Percentiles rank a stretch among this genome's conserved stretches.
Evolutionary conservation across 2,888 invertebrate species (phyloP).

Genomic region (Ormia ochracea): DNA sequence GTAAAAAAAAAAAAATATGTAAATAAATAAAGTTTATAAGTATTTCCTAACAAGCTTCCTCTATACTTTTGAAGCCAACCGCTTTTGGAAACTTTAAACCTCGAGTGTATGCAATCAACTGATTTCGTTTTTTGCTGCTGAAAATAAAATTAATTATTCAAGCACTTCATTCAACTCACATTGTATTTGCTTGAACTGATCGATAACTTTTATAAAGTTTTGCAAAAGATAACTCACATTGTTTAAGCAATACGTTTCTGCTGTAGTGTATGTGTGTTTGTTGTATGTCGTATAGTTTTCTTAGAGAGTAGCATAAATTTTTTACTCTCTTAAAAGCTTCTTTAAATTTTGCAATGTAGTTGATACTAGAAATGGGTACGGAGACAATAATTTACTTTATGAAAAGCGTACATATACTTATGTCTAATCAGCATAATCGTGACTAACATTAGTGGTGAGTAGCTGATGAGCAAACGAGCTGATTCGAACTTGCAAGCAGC

Average conservation of each 20-base stretch:
- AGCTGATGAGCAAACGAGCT: too few relatives aligned
- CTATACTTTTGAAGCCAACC: neutral
- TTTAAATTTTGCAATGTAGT: too few relatives aligned
- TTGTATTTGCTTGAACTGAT: neutral
- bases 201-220: neutral
- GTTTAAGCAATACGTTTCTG: neutral
- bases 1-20: neutral
- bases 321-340: too few relatives aligned
- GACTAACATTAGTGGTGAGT: too few relatives aligned
- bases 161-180: neutral
- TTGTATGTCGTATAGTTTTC: neutral
- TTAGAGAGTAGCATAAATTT: neutral
- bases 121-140: constrained; percentile 27
- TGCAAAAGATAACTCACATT: neutral
- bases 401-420: too few relatives aligned
- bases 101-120: constrained; percentile 44
- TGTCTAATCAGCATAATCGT: too few relatives aligned
- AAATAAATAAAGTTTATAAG: neutral
- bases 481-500: too few relatives aligned
- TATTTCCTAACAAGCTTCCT: neutral
- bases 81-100: constrained; percentile 1
- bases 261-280: too few relatives aligned
- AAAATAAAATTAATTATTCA: constrained; percentile 14
- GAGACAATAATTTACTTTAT: too few relatives aligned
- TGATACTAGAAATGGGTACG: too few relatives aligned